These are phyloP conservation scores for Aphrophora alni DNA, from an alignment of 2,888 invertebrate species.

Conservation along the genomic window DNA sequence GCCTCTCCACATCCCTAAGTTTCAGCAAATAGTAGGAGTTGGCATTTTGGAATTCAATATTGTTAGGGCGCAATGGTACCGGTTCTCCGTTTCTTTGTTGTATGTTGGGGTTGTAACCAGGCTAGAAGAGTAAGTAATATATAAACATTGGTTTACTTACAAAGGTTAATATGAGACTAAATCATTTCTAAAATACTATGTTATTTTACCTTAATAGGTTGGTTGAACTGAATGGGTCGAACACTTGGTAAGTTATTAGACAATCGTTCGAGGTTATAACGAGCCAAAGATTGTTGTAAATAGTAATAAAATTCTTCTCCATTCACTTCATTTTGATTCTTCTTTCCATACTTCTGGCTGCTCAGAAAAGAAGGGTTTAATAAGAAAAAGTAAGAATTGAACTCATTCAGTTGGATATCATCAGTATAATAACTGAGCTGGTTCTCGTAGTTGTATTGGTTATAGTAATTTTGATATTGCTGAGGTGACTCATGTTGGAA, in stretches of 20 bases:
- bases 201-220: constrained; percentile 45
- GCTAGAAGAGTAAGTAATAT: constrained; percentile 36
- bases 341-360: constrained; percentile 39
- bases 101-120: constrained; percentile 66
- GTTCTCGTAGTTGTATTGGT: constrained; percentile 60
- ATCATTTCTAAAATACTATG: not conserved
- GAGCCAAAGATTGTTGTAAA: constrained; percentile 71
- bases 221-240: constrained; percentile 59
- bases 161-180: no score
- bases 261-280: constrained; percentile 62
- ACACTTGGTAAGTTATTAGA: constrained; percentile 61
- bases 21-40: constrained; percentile 53
- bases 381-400: constrained; percentile 68
- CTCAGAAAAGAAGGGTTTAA: constrained; percentile 61
- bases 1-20: constrained; percentile 62
- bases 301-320: constrained; percentile 60
- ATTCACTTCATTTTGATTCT: constrained; percentile 35
- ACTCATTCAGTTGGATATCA: constrained; percentile 67
- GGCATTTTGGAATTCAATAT: constrained; percentile 58
- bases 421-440: constrained; percentile 73
- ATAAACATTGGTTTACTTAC: not conserved
- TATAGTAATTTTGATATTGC: not conserved
- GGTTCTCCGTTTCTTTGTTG: constrained; percentile 63
- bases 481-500: not conserved
- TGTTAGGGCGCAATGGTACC: constrained; percentile 61